Evolutionary conservation across 2,113 vertebrate genomes (phyloP).

Genomic region (Bombycilla garrulus): DNA sequence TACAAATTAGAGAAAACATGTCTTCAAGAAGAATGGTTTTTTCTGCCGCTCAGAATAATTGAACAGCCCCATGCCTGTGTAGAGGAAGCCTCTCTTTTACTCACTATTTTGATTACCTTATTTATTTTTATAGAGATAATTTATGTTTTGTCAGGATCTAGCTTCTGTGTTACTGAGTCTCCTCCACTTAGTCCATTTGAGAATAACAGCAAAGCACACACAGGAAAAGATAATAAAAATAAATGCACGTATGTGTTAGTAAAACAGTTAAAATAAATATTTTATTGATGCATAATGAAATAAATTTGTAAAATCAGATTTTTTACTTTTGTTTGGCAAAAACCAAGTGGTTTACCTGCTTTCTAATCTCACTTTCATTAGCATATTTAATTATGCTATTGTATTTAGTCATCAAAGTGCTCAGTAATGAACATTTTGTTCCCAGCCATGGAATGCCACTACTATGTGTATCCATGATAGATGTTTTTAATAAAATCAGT

Average conservation of each 20-base stretch:
- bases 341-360: neutral
- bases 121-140: neutral
- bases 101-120: neutral
- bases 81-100: neutral
- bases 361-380: slow-evolving; percentile 56
- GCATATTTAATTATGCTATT: slow-evolving; percentile 71
- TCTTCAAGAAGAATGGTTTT: neutral
- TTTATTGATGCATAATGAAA: neutral
- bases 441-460: slow-evolving; percentile 54
- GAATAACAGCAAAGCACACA: neutral
- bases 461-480: slow-evolving; percentile 63
- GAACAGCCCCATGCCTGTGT: neutral
- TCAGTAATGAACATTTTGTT: slow-evolving; percentile 63
- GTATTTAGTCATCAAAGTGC: slow-evolving; percentile 69
- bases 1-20: neutral
- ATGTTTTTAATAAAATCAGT: slow-evolving; percentile 80
- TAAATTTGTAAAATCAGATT: neutral
- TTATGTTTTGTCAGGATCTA: neutral
- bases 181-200: neutral
- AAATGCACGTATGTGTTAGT: rapidly evolving
- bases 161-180: neutral
- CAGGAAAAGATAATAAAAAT: neutral
- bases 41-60: neutral
- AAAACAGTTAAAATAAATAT: neutral
- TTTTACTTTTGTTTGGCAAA: neutral